Base-by-base conservation (phyloP, 1,140 invertebrate genomes). In the Vanessa atalanta region DNA sequence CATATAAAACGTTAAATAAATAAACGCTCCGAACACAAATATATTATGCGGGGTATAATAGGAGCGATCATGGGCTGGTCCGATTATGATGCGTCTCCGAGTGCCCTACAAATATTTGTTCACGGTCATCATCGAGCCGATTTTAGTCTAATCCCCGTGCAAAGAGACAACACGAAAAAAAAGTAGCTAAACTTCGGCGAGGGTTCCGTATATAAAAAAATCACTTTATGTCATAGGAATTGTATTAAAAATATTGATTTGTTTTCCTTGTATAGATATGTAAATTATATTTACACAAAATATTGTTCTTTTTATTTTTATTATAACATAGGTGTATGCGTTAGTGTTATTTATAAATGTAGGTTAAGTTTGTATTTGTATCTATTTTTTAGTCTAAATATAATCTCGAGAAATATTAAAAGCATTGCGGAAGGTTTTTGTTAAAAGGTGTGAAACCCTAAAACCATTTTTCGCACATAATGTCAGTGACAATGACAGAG, bases 91-190 rank as follows among this genome's bases (percentile, higher is more conserved):
- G 73, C 70, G 76, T 73, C 80, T 82, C 79, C 75, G 79, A 81
- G 81, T 84, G 81, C 79, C 81, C 76, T 67, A 79, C 81, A 88
- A 89, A 88, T 88, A 88, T 88, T 89, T 89, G 85, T 83, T 78
- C 75, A 72, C 77, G 72, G 73, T 82, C 83, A 83, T 84, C 83
- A 79, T 79, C 78, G 73, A 74, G 78, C 78, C 78, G 78, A 80
- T 82, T 85, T 75, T 65, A 70, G 70, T 77, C 78, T 88, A 88
- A 89, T 89, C 86, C 84, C 66, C 61, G 79, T 82, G 68, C 75
- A 82, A 81, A 77, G 76, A 82, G 82, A 85, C 81, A 83, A 73
- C 68, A 63, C 14, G 48, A 55, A 68, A 76, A 76, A 60, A 72
- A 73, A 14, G 23, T 72, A 47, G 47, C 20, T 4, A 16, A 16